phyloP scores from a whole-genome alignment of 2,797 vertebrate genomes.

The Sebastes iracundus region DNA sequence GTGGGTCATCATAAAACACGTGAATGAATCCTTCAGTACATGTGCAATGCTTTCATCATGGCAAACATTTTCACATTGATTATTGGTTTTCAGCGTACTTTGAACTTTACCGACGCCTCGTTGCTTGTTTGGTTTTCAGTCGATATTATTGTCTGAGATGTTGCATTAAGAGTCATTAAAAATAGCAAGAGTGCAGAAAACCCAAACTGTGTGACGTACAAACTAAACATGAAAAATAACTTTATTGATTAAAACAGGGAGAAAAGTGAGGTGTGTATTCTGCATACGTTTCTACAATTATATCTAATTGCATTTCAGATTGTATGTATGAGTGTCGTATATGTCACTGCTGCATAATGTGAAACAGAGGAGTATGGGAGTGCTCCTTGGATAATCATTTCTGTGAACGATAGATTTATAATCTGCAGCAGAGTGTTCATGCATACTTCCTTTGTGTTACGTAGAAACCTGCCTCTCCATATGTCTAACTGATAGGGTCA shows the following conservation, averaged over 20 bases:
- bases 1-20: not conserved
- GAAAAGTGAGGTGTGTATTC: not conserved
- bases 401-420: not conserved
- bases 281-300: not conserved
- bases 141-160: not conserved
- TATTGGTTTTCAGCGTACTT: slow-evolving; percentile 41
- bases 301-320: not conserved
- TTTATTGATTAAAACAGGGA: not conserved
- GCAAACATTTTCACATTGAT: slow-evolving; percentile 58
- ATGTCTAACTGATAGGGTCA: not conserved
- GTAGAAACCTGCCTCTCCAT: slow-evolving; percentile 13
- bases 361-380: not conserved
- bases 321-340: not conserved
- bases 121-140: slow-evolving; percentile 28
- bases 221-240: not conserved
- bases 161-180: not conserved
- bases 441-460: slow-evolving; percentile 26
- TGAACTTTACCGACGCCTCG: slow-evolving; percentile 9
- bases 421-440: not conserved
- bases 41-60: slow-evolving; percentile 22
- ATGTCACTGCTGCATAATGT: not conserved
- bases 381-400: not conserved
- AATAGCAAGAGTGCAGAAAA: not conserved
- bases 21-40: not conserved
- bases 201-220: not conserved